A percentile compares a stretch with the other conserved stretches of the same genome.
Conservation (phyloP, 2,113 vertebrate genomes). For the Petaurus breviceps region DNA sequence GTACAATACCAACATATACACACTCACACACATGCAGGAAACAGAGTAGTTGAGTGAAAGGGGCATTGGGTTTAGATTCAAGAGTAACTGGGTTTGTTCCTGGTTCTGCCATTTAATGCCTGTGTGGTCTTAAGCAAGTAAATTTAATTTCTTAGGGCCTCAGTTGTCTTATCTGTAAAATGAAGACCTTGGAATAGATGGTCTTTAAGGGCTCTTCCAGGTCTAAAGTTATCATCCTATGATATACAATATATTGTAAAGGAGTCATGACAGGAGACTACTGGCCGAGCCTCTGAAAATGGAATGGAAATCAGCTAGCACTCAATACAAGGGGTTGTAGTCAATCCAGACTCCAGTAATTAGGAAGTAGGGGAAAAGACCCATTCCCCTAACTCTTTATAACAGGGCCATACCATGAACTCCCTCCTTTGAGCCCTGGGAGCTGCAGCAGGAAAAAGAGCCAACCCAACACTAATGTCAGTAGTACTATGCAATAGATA, state of each 20-base stretch:
- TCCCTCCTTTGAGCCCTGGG: background rate
- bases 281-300: background rate
- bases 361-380: background rate
- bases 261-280: background rate
- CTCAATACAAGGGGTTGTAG: background rate
- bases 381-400: background rate
- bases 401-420: background rate
- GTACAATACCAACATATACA: background rate
- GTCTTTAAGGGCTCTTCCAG: background rate
- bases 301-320: background rate
- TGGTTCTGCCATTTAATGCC: background rate
- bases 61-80: background rate
- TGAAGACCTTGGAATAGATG: background rate
- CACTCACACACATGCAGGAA: background rate
- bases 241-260: background rate
- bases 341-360: background rate
- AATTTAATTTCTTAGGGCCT: background rate
- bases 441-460: background rate
- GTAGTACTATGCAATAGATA: background rate
- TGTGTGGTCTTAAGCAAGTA: background rate
- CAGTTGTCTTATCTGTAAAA: background rate
- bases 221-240: background rate
- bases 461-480: background rate
- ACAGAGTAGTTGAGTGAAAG: background rate
- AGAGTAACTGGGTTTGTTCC: background rate